Conservation (phyloP, 2,888 invertebrate genomes). For the Agrilus cyanescens region DNA sequence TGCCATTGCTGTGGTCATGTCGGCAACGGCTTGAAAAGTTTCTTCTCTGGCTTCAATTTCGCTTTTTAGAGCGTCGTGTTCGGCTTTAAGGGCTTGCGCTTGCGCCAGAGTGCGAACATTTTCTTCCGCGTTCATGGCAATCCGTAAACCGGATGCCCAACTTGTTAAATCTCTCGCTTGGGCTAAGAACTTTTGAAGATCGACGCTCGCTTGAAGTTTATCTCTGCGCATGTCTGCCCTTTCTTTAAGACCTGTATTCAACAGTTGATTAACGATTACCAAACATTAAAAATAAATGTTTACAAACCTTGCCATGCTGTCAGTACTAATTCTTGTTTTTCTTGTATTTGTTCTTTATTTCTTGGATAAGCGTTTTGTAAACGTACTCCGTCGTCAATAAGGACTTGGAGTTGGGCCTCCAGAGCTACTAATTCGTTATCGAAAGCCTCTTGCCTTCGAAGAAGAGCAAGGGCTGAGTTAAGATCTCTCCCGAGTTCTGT, state of each 20-base stretch:
- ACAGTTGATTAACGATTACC: not conserved
- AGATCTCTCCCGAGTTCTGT: slow-evolving; percentile 70
- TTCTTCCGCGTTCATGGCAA: slow-evolving; percentile 67
- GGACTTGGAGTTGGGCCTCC: slow-evolving; percentile 79
- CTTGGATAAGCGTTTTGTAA: slow-evolving; percentile 81
- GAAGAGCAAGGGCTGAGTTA: slow-evolving; percentile 70
- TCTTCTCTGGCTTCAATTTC: slow-evolving; percentile 85
- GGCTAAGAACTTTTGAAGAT: slow-evolving; percentile 80
- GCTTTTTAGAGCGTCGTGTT: slow-evolving; percentile 69
- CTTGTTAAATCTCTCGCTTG: slow-evolving; percentile 74
- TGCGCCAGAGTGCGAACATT: slow-evolving; percentile 71
- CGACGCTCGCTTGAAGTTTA: slow-evolving; percentile 73
- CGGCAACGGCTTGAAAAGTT: slow-evolving; percentile 61
- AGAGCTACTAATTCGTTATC: slow-evolving; percentile 88
- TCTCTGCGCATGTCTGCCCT: slow-evolving; percentile 69
- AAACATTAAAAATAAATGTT: no score
- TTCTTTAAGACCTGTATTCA: slow-evolving; percentile 52
- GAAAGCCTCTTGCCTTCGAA: slow-evolving; percentile 81
- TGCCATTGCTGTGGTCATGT: slow-evolving; percentile 71
- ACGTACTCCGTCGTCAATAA: slow-evolving; percentile 86
- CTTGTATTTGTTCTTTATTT: slow-evolving; percentile 80
- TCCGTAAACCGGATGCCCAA: slow-evolving; percentile 73
- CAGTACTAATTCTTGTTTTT: slow-evolving; percentile 75
- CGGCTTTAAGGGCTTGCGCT: slow-evolving; percentile 70
- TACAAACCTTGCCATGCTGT: slow-evolving; percentile 61